Evolutionary conservation across 2,797 vertebrate genomes (phyloP), one percentile per base, ranked within the genome.

Genomic region (Alosa sapidissima): DNA sequence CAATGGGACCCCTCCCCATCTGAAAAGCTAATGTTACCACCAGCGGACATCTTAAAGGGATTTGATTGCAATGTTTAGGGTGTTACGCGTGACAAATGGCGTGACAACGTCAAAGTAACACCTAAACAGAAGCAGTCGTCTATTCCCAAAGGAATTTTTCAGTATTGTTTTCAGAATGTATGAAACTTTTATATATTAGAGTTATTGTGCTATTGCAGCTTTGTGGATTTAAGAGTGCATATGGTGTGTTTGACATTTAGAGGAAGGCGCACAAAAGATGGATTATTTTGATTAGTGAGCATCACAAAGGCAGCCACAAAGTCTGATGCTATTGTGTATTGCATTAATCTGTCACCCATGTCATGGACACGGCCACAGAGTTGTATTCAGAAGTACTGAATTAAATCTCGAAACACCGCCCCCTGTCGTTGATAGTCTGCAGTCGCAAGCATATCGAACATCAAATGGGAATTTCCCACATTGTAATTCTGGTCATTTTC

Each of bases 31-130:
- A 45, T 6, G 36, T 78, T 45, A 45, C 41, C 41, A 7, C 72
- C 72, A 2, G 14, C 41, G 41, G 72, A 41, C 72, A 21, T 78
- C 72, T 78, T 21, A 2, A 47, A 47, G 14, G 72, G 36, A 10
- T 78, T 47, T 47, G 36, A 78, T 78, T 78, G 72, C 72, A 78
- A 78, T 78, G 72, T 78, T 47, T 78, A 78, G 72, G 72, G 72
- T 47, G 72, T 21, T 21, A 75, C 4, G 41, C 41, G n/a, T n/a
- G n/a, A n/a, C n/a, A 75, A 36, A 75, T 75, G 33, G 13, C 33
- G 13, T 33, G 33, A 16, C 36, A 14, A 41, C 36, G 68, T 75
- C 68, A 75, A 24, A 33, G 62, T 65, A 33, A 65, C 33, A 75
- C 9, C 13, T 16, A 5, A 36, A 14, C 36, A 14, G 11, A 16